Conservation (phyloP, 2,113 vertebrate genomes). For the Mastomys natalensis region DNA sequence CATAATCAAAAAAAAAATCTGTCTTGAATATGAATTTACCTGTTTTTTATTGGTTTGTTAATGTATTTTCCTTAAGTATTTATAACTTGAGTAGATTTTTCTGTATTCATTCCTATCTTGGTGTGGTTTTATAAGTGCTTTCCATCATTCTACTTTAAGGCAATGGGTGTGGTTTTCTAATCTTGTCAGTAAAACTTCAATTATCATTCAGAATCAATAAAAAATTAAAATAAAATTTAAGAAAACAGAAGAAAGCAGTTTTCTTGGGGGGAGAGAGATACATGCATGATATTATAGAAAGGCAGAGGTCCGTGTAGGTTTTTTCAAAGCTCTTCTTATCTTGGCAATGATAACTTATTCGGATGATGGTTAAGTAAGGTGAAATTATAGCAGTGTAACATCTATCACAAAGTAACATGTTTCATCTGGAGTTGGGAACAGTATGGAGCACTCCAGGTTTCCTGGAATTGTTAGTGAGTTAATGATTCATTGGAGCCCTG, state of each 20-base stretch:
- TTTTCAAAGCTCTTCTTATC: not conserved
- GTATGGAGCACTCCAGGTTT: not conserved
- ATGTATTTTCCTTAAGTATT: not conserved
- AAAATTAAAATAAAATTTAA: not conserved
- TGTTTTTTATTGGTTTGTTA: not conserved
- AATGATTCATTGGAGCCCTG: not conserved
- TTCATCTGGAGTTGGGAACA: not conserved
- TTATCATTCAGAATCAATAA: not conserved
- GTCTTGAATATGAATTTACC: not conserved
- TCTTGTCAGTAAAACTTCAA: not conserved
- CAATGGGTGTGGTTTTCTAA: not conserved
- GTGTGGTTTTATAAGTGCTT: not conserved
- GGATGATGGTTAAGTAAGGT: not conserved
- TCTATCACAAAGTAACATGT: not conserved
- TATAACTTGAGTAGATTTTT: not conserved
- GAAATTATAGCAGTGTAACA: not conserved
- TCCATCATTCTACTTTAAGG: not conserved
- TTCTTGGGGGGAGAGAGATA: not conserved
- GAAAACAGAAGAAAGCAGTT: not conserved
- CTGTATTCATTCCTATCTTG: not conserved
- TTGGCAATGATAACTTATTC: not conserved
- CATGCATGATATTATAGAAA: not conserved
- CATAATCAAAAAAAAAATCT: not conserved
- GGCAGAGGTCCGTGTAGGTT: too few species aligned
- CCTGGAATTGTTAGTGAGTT: not conserved